Evolutionary conservation across 2,113 vertebrate species (phyloP).

Genomic region (Coracopsis vasa): DNA sequence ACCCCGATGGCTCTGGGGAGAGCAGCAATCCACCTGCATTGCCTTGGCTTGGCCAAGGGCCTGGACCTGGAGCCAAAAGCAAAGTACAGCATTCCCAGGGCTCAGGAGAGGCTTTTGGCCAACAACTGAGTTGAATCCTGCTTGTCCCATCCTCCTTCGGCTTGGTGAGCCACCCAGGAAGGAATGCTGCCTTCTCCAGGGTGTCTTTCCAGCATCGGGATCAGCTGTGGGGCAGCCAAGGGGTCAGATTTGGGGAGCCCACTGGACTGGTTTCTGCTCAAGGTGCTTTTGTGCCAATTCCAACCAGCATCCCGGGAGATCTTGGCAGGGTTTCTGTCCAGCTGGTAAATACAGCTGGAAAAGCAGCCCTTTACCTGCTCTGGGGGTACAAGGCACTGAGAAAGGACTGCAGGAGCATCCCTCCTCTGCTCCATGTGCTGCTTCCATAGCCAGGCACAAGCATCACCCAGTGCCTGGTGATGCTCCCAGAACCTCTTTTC

Average conservation of each 20-base stretch:
- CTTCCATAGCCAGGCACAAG: not conserved
- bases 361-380: not conserved
- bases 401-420: rapidly evolving
- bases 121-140: not conserved
- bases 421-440: not conserved
- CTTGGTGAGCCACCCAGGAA: not conserved
- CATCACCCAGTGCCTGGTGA: not conserved
- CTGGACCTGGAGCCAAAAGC: not conserved
- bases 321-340: not conserved
- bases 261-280: not conserved
- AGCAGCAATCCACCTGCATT: conserved; percentile 12
- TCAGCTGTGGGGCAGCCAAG: not conserved
- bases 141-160: not conserved
- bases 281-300: not conserved
- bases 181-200: rapidly evolving
- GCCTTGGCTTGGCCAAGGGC: not conserved
- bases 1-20: not conserved
- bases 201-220: not conserved
- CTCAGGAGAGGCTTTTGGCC: not conserved
- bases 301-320: not conserved
- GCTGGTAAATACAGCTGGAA: not conserved
- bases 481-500: not conserved
- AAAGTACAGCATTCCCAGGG: not conserved
- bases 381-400: not conserved
- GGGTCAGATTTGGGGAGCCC: not conserved